Evolutionary conservation across 1,140 invertebrate species (phyloP), one percentile per base, ranked within the genome.

Genomic region (Drosophila auraria): DNA sequence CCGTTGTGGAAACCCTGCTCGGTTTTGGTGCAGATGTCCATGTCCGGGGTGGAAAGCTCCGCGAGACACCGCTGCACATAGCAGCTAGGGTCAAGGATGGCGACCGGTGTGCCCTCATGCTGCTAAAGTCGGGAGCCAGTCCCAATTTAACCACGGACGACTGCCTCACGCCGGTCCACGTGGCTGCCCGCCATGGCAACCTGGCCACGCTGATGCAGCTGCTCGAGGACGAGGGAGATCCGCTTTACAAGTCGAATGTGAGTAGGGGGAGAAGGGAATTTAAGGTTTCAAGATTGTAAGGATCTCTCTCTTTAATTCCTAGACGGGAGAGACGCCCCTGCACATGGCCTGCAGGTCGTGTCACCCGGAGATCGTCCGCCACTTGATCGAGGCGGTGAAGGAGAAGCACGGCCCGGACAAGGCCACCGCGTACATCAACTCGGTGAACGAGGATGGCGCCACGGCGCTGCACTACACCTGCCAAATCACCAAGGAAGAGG

Each of bases 11-110:
- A 94, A 98, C 98, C 1, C 94, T 99, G 27, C 94, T 99, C 2
- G 99, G 99, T 6, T 98, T 97, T 92, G 99, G 99, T 33, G 99
- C 99, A 5, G 97, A 99, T 93, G 98, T 99, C 5, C 98, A 99
- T 93, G 96, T 99, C 3, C 96, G 98, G 93, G 99, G 97, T 62
- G 97, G 97, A 1, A 96, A 96, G 83, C 94, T 97, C 65, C 95
- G 96, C 23, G 98, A 99, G 93, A 99, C 98, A 0, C 97, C 99
- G 3, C 94, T 99, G 40, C 98, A 99, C 92, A 98, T 99, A 72
- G 98, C 98, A 14, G 97, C 98, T 1, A 94, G 98, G 64, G 97
- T 98, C 42, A 96, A 96, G 62, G 98, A 98, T 86, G 98, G 98
- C 53, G 98, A 99, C 90, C 96, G 98, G 93, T 99, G 98, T 94